phyloP scores from a whole-genome alignment of 1,140 invertebrate species.

The Sesamia nonagrioides region DNA sequence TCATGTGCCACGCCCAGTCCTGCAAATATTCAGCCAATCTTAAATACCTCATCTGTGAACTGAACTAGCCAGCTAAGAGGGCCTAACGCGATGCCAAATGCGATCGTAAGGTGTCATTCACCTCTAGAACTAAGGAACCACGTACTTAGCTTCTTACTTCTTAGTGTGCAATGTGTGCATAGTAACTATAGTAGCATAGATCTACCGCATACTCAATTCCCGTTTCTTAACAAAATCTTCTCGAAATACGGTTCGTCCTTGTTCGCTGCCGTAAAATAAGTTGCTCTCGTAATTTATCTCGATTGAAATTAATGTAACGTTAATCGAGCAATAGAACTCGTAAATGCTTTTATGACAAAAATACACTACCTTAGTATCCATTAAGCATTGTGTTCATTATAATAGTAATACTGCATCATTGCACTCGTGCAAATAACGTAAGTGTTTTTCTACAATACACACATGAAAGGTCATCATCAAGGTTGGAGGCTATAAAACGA shows the following conservation, averaged over 20 bases:
- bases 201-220: neutral
- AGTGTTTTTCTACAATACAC: slow-evolving; percentile 21
- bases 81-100: slow-evolving; percentile 35
- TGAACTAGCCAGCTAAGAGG: slow-evolving; percentile 29
- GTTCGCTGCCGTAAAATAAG: neutral
- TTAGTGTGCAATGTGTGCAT: neutral
- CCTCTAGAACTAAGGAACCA: slow-evolving; percentile 25
- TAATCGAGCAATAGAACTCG: neutral
- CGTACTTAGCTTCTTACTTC: neutral
- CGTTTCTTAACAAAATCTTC: neutral
- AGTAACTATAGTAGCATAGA: neutral
- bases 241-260: neutral
- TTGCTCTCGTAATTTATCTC: neutral
- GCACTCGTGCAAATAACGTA: slow-evolving; percentile 39
- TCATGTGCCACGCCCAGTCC: slow-evolving; percentile 19
- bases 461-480: slow-evolving; percentile 64
- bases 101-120: slow-evolving; percentile 42
- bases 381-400: neutral
- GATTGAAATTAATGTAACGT: neutral
- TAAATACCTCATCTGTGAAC: slow-evolving; percentile 20
- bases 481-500: slow-evolving; percentile 55
- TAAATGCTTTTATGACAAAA: neutral
- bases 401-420: slow-evolving; percentile 6
- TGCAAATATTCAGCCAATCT: slow-evolving; percentile 33
- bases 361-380: neutral